Evolutionary conservation across 92 coral and sea anemone species (phyloP), one percentile per base, ranked within the genome.

Genomic region (Chrysogorgia sp.): DNA sequence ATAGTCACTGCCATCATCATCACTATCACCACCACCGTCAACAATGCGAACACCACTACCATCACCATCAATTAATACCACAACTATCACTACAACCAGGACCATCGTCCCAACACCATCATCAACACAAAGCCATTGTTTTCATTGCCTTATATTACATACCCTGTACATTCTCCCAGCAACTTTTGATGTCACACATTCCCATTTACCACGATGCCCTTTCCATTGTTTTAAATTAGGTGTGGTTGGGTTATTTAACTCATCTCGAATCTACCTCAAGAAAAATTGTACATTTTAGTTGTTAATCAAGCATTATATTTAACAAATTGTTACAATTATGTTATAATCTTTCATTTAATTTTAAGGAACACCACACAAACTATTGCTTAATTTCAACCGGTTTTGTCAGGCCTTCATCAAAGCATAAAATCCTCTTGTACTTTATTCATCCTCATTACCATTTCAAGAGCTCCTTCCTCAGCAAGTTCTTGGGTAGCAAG

Each of bases 91-190:
- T 37, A 37, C 12, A 37, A 12, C 5, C 12, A 37, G 43, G 43
- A 4, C 43, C 12, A 37, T 37, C 43, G 43, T 37, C 12, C n/a
- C n/a, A n/a, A n/a, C n/a, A n/a, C n/a, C n/a, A n/a, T n/a, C n/a
- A n/a, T n/a, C n/a, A n/a, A n/a, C n/a, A n/a, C n/a, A n/a, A n/a
- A n/a, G n/a, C n/a, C n/a, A n/a, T 48, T 0, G 56, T 17, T 48
- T 48, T 17, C 2, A 48, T 22, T 48, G 1, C 2, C 21, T 28
- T n/a, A n/a, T n/a, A n/a, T n/a, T 17, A 48, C 84, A 61, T 70
- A 92, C 97, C 88, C 92, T 86, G 58, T 83, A 92, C 97, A 92
- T 92, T 33, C 74, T 74, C 35, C 97, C 97, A 17, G 97, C 93
- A 12, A 90, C 90, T 40, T 92, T 92, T 50, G 97, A 92, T 6